A percentile compares a stretch with the other conserved stretches of the same genome.
Evolutionary conservation across 2,113 vertebrate species (phyloP).

Genomic region (Oophaga pumilio): DNA sequence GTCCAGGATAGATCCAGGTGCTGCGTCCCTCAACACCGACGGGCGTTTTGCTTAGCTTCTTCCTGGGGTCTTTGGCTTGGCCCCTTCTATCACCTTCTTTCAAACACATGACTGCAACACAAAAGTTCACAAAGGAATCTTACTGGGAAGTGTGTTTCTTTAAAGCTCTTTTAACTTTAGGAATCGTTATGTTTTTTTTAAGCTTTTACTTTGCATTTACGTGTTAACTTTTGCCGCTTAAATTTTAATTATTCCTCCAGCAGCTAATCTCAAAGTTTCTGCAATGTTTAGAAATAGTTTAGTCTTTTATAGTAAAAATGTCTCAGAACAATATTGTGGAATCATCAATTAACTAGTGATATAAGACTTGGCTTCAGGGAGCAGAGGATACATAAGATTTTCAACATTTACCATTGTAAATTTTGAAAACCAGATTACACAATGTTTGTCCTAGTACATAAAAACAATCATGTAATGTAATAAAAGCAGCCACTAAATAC

Average conservation of each 20-base stretch:
- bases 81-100: constrained; percentile 67
- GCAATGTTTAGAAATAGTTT: not conserved
- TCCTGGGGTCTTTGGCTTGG: constrained; percentile 63
- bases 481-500: not conserved
- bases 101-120: constrained; percentile 72
- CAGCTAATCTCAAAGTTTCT: too few relatives aligned
- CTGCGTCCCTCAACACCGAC: too few relatives aligned
- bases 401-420: not conserved
- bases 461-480: not conserved
- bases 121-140: constrained; percentile 75
- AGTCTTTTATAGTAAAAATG: not conserved
- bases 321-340: not conserved
- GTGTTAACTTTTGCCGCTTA: constrained; percentile 68
- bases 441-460: not conserved
- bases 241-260: constrained; percentile 60
- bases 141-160: constrained; percentile 66
- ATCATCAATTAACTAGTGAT: not conserved
- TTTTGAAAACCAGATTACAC: not conserved
- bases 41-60: too few relatives aligned
- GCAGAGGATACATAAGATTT: not conserved
- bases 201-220: constrained; percentile 65
- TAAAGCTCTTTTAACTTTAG: constrained; percentile 73
- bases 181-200: constrained; percentile 66
- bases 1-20: too few relatives aligned
- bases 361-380: too few relatives aligned